phyloP scores from a whole-genome alignment of 1,140 invertebrate species.

The Plutomurus gul region DNA sequence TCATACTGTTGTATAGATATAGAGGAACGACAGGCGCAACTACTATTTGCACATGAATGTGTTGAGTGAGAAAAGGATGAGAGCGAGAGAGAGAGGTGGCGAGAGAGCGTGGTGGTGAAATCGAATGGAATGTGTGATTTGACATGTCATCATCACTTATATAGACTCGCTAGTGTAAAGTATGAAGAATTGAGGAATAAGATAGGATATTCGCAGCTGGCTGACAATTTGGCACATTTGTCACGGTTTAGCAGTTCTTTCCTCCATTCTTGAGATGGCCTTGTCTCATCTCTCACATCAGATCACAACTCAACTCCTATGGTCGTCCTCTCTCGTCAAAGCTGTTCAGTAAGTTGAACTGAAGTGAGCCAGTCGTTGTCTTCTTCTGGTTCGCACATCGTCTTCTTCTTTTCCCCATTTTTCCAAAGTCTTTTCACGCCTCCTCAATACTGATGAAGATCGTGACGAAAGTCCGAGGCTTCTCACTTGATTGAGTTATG shows the following conservation, averaged over 20 bases:
- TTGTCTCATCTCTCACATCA: not conserved
- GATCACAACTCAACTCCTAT: too few species aligned
- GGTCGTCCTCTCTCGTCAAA: not conserved
- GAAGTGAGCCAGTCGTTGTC: not conserved
- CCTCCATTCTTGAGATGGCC: not conserved
- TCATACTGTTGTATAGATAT: too few species aligned
- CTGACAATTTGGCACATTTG: constrained; percentile 45
- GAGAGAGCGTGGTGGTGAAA: not conserved
- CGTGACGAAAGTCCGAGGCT: constrained; percentile 48
- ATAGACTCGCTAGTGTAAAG: not conserved
- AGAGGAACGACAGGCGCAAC: too few species aligned
- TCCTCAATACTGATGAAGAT: constrained; percentile 47
- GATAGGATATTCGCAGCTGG: not conserved
- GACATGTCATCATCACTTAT: constrained; percentile 25
- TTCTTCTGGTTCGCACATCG: not conserved
- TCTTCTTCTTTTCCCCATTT: constrained; percentile 24
- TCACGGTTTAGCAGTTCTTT: constrained; percentile 38
- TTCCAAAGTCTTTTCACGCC: constrained; percentile 16
- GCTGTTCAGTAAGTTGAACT: not conserved
- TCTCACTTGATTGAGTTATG: constrained; percentile 50
- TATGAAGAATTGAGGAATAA: constrained; percentile 6
- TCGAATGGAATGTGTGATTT: constrained; percentile 13
- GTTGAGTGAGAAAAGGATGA: too few species aligned
- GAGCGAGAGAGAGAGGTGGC: not conserved
- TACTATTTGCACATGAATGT: too few species aligned